Evolutionary conservation across 1,140 invertebrate genomes (phyloP), one percentile per base, ranked within the genome.

Genomic region (Neodiprion lecontei): DNA sequence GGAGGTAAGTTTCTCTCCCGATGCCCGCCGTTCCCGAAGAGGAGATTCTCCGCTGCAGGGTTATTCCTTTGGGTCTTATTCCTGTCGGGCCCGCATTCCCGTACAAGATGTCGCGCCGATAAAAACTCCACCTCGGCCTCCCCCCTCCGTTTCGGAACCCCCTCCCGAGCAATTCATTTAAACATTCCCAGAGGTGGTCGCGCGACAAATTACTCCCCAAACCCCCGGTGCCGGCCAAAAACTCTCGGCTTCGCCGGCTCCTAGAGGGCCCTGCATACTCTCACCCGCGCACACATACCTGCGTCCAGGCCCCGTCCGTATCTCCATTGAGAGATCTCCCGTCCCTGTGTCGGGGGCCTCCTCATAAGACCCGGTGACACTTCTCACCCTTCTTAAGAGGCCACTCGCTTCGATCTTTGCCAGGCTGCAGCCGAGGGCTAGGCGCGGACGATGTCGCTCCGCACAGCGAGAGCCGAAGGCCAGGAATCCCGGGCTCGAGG

Each of bases 121-220:
- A 89, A 88, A 85, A 83, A 81, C 80, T 78, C 83, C 79, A 66
- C 65, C 72, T 76, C 76, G 77, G 69, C 66, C 75, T 77, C 76
- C 72, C 72, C 65, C 69, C 75, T 48, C 14, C 67, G 14, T 40
- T 40, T 40, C 28, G 28, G 28, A 40, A 40, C 28, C 28, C 28
- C 80, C 80, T 81, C 80, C 77, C 80, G 81, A 84, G 83, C 86
- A 86, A 88, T 88, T 89, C 88, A 89, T 89, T 89, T 89, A 81
- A 88, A 87, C 87, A 89, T 88, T 89, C 87, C 87, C 83, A 79
- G 78, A 88, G 88, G 88, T 89, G 88, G 88, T 89, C 88, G 87
- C 86, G 84, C 87, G 88, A 89, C 88, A 89, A 89, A 89, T 89
- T 89, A 89, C 88, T 88, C 85, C 82, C 85, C 82, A 80, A 83